These are phyloP conservation scores for Petrolisthes cinctipes DNA, from an alignment of 2,888 invertebrate species.

Conservation along the genomic window DNA sequence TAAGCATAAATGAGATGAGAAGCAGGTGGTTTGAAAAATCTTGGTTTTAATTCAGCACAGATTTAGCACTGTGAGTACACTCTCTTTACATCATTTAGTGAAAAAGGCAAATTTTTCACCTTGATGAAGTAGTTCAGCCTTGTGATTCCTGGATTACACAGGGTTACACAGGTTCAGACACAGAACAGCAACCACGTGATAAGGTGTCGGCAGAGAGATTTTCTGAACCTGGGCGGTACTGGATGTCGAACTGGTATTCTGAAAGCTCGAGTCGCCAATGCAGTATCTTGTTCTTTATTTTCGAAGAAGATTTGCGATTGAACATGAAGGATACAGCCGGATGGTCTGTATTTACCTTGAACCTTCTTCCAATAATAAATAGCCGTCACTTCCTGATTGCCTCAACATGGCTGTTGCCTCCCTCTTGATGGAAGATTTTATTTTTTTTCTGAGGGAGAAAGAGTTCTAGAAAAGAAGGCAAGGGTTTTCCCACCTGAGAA, in stretches of 20 bases:
- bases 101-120: background rate
- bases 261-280: slow-evolving; percentile 14
- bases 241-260: slow-evolving; percentile 19
- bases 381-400: slow-evolving; percentile 1
- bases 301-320: background rate
- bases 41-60: background rate
- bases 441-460: background rate
- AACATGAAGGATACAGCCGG: slow-evolving; percentile 18
- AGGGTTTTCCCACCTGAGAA: background rate
- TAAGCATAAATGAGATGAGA: background rate
- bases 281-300: slow-evolving; percentile 7
- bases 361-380: background rate
- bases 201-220: slow-evolving; percentile 15
- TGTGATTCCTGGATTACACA: slow-evolving; percentile 12
- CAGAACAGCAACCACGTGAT: slow-evolving; percentile 21
- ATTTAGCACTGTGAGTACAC: no score
- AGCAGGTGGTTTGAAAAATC: background rate
- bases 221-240: background rate
- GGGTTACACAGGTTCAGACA: slow-evolving; percentile 3
- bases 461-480: background rate
- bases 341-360: slow-evolving; percentile 6
- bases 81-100: background rate
- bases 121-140: background rate
- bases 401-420: background rate
- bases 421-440: background rate